Conservation (phyloP, 1,140 invertebrate genomes). For the Cyphomyrmex costatus region DNA sequence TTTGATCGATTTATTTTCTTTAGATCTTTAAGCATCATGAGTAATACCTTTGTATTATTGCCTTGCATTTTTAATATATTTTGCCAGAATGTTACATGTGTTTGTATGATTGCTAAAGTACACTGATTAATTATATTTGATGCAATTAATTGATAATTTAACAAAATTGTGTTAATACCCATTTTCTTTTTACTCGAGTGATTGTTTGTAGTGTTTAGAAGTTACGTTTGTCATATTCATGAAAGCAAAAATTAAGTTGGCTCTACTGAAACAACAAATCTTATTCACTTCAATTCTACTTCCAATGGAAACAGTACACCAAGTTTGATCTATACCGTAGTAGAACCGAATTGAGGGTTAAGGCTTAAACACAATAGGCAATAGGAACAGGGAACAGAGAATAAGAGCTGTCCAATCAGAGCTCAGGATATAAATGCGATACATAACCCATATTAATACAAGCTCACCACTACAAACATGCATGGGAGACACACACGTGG, state of each 20-base stretch:
- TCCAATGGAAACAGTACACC: not conserved
- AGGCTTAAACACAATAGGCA: no score
- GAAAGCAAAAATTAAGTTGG: constrained; percentile 1
- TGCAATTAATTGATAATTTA: constrained; percentile 7
- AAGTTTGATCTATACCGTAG: not conserved
- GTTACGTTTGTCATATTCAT: no score
- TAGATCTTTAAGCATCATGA: not conserved
- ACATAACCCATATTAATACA: no score
- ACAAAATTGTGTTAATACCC: no score
- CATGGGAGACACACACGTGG: no score
- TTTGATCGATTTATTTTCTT: constrained; percentile 17
- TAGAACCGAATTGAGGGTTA: not conserved
- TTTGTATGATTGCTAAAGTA: constrained; percentile 14
- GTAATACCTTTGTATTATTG: constrained; percentile 16
- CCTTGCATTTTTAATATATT: constrained; percentile 16
- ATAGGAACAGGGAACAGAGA: no score
- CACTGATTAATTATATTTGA: constrained; percentile 24
- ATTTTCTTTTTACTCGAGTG: no score
- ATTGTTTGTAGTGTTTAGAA: no score
- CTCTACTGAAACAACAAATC: constrained; percentile 1
- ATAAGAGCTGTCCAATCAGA: no score
- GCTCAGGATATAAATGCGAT: no score
- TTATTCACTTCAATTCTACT: not conserved
- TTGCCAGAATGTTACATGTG: not conserved
- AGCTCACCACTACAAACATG: no score